phyloP scores from a whole-genome alignment of 2,888 invertebrate species.

The Hemaris fuciformis region DNA sequence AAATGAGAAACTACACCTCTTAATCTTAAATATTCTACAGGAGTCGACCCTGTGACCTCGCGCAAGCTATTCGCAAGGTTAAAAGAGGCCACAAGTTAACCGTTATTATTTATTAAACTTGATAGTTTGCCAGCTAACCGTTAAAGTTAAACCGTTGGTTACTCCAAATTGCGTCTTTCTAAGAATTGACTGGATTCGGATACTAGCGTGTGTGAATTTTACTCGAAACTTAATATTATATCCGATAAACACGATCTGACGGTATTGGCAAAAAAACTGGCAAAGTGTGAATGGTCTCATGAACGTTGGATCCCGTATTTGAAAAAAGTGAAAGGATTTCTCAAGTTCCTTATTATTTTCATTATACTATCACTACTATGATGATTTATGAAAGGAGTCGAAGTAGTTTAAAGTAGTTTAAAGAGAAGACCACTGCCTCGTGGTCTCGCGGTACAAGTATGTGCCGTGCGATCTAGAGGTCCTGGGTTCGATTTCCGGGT shows the following conservation, averaged over 20 bases:
- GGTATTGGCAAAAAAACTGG: not conserved
- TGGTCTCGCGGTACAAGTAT: too few relatives aligned
- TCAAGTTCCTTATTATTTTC: too few relatives aligned
- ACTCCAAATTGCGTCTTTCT: not conserved
- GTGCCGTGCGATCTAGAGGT: too few relatives aligned
- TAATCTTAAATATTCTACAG: not conserved
- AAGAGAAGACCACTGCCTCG: too few relatives aligned
- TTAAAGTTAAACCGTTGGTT: slow-evolving; percentile 6
- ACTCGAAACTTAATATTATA: not conserved
- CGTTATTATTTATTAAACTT: slow-evolving; percentile 12
- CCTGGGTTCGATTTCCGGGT: too few relatives aligned
- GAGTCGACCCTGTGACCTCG: not conserved
- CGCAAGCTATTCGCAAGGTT: not conserved
- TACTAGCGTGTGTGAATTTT: not conserved
- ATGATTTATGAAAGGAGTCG: too few relatives aligned
- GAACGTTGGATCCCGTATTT: too few relatives aligned
- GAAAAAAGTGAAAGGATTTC: too few relatives aligned
- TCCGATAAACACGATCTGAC: not conserved
- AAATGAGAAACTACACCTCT: too few relatives aligned
- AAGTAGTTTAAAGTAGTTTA: too few relatives aligned
- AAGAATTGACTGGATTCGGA: not conserved
- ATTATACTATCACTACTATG: too few relatives aligned
- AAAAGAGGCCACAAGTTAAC: not conserved
- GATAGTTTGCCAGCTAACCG: slow-evolving; percentile 12
- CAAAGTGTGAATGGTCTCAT: too few relatives aligned